Evolutionary conservation across 1,140 invertebrate species (phyloP).

Genomic region (Magallana angulata): DNA sequence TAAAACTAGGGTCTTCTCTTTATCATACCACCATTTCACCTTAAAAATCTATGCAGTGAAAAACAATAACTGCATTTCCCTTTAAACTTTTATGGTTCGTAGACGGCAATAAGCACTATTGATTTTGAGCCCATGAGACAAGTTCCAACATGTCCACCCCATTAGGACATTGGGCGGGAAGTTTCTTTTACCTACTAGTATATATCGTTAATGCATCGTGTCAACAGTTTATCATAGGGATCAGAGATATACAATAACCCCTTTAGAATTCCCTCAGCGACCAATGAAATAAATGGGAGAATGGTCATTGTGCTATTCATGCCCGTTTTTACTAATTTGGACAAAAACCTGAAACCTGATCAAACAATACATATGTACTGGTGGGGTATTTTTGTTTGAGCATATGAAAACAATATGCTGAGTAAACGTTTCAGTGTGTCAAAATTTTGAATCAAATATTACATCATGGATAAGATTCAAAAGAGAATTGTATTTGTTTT

Average conservation of each 20-base stretch:
- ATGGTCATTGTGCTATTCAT: not conserved
- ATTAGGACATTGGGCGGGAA: not conserved
- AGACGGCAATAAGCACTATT: slow-evolving; percentile 15
- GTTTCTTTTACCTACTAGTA: slow-evolving; percentile 29
- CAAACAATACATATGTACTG: not conserved
- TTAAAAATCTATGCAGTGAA: slow-evolving; percentile 4
- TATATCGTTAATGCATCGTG: slow-evolving; percentile 1
- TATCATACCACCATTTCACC: not conserved
- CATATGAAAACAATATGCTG: slow-evolving; percentile 7
- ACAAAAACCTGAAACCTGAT: not conserved
- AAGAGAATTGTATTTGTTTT: not conserved
- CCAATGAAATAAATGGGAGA: not conserved
- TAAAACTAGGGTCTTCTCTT: not conserved
- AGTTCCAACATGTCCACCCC: not conserved
- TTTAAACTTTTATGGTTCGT: slow-evolving; percentile 27
- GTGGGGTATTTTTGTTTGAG: not conserved
- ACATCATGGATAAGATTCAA: slow-evolving; percentile 4
- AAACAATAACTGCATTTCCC: slow-evolving; percentile 23
- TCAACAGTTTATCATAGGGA: slow-evolving; percentile 25
- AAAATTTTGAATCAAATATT: not conserved
- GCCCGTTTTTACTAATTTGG: not conserved
- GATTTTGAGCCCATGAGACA: not conserved
- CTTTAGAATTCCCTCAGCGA: not conserved
- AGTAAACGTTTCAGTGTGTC: not conserved
- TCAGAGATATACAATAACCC: not conserved